Conservation (phyloP, 2,888 invertebrate genomes). For the Lasioglossum villosulum region DNA sequence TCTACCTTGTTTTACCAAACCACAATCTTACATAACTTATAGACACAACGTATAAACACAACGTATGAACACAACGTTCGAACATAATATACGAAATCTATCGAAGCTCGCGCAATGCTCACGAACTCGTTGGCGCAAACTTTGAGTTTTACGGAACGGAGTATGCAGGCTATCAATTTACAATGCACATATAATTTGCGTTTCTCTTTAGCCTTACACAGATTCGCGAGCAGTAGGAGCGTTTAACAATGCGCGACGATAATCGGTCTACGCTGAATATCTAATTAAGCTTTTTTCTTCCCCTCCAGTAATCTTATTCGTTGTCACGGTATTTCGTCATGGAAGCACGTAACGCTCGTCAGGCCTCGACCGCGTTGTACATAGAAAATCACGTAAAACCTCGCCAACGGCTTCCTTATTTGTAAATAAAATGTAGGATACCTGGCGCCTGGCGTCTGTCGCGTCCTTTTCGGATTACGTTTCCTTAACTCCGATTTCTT, state of each 20-base stretch:
- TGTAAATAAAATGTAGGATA: conserved; percentile 23
- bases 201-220: background rate
- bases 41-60: too few relatives aligned
- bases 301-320: background rate
- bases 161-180: background rate
- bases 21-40: too few relatives aligned
- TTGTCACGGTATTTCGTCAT: conserved; percentile 17
- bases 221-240: background rate
- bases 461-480: conserved; percentile 10
- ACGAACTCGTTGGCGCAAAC: background rate
- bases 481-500: conserved; percentile 3
- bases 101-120: background rate
- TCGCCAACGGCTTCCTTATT: conserved; percentile 15
- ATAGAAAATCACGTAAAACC: conserved; percentile 35
- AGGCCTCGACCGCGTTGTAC: conserved; percentile 48
- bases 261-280: background rate
- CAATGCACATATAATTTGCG: background rate
- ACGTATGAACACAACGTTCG: too few relatives aligned
- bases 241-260: background rate
- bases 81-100: background rate
- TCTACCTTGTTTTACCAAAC: too few relatives aligned
- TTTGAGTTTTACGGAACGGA: background rate
- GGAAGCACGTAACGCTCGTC: conserved; percentile 26
- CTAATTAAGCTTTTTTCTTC: background rate
- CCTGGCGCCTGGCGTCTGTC: conserved; percentile 23